These are phyloP conservation scores for Parnassius glacialis DNA, from an alignment of 2,888 invertebrate species.

Conservation along the genomic window DNA sequence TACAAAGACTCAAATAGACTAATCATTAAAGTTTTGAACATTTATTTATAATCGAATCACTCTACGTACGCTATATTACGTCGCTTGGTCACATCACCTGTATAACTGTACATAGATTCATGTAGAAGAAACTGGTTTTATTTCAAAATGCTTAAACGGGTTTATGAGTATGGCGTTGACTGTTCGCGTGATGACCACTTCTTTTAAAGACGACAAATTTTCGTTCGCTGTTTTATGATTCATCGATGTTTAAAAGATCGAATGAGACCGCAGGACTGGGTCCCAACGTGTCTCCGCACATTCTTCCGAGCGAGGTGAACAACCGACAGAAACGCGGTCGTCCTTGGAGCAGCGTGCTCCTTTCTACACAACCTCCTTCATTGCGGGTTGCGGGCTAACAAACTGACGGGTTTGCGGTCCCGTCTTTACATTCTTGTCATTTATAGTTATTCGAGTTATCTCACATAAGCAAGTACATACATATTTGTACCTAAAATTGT, in stretches of 20 bases:
- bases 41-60: slow-evolving; percentile 12
- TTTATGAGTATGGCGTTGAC: slow-evolving; percentile 7
- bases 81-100: slow-evolving; percentile 15
- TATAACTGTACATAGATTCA: slow-evolving; percentile 22
- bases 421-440: neutral
- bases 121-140: slow-evolving; percentile 14
- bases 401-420: slow-evolving; percentile 1
- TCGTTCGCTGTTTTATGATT: slow-evolving; percentile 28
- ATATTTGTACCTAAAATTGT: neutral
- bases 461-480: neutral
- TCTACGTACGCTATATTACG: slow-evolving; percentile 7
- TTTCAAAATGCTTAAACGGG: slow-evolving; percentile 19
- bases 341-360: slow-evolving; percentile 71
- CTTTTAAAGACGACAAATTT: slow-evolving; percentile 7
- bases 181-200: slow-evolving; percentile 6
- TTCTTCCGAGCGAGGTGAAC: slow-evolving; percentile 70
- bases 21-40: slow-evolving; percentile 7
- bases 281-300: slow-evolving; percentile 56
- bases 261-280: slow-evolving; percentile 51
- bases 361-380: slow-evolving; percentile 58
- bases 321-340: slow-evolving; percentile 64
- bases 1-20: slow-evolving; percentile 2
- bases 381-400: slow-evolving; percentile 11
- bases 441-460: neutral
- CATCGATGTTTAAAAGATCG: slow-evolving; percentile 27